Evolutionary conservation across 2,113 vertebrate species (phyloP).

Genomic region (Girardinichthys multiradiatus): DNA sequence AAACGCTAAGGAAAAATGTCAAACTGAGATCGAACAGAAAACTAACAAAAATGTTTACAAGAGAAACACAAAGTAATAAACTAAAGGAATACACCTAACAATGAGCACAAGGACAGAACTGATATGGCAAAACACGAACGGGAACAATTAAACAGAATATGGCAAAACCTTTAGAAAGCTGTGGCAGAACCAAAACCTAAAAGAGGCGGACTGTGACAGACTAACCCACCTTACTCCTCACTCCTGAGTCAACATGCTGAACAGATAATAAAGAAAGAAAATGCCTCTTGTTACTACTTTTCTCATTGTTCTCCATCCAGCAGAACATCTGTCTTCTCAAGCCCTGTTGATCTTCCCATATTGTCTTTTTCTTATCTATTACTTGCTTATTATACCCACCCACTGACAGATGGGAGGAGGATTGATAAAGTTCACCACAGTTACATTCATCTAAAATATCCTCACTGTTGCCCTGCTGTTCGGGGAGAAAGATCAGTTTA

Average conservation of each 20-base stretch:
- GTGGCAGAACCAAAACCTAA: no score
- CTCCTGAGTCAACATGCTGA: slow-evolving; percentile 16
- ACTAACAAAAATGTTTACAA: no score
- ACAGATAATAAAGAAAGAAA: slow-evolving; percentile 37
- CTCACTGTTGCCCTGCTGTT: not conserved
- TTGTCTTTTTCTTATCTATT: slow-evolving; percentile 7
- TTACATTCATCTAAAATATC: not conserved
- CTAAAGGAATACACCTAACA: no score
- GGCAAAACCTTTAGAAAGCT: no score
- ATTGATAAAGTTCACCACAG: not conserved
- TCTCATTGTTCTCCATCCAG: slow-evolving; percentile 43
- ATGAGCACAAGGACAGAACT: no score
- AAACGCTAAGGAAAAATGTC: no score
- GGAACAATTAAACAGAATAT: no score
- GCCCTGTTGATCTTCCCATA: slow-evolving; percentile 16
- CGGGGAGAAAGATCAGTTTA: no score
- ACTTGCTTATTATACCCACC: slow-evolving; percentile 2
- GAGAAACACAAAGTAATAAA: no score
- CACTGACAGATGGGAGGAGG: slow-evolving; percentile 18
- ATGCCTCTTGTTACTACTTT: slow-evolving; percentile 12
- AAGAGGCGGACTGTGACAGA: no score
- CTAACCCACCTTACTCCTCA: slow-evolving; percentile 9
- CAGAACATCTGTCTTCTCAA: slow-evolving; percentile 56
- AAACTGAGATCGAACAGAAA: no score
- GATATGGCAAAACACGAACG: no score